These are phyloP conservation scores for Palythoa heliodiscus DNA, from an alignment of 92 coral and sea anemone species.

Conservation along the genomic window DNA sequence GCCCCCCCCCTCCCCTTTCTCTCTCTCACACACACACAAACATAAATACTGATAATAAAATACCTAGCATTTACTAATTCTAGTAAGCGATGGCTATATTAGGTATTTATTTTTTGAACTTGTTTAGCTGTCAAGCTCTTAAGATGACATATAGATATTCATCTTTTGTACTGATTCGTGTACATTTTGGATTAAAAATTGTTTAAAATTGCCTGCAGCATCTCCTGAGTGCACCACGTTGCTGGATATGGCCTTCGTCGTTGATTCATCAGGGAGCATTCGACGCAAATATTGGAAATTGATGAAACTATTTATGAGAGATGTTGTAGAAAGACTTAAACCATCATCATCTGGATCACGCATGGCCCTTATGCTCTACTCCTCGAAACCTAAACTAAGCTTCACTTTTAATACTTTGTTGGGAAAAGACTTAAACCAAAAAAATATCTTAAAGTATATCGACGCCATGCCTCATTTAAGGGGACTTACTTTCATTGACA, in stretches of 20 bases:
- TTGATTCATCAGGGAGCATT: constrained; percentile 44
- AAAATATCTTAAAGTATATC: neutral
- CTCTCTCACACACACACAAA: too few relatives aligned
- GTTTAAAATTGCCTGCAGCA: neutral
- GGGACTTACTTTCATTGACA: constrained; percentile 38
- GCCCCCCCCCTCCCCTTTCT: neutral
- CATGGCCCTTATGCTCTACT: constrained; percentile 26
- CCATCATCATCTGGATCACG: constrained; percentile 22
- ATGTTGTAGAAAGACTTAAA: constrained; percentile 19
- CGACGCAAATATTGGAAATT: constrained; percentile 33
- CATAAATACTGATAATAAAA: too few relatives aligned
- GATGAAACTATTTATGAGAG: constrained; percentile 38
- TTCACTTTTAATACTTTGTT: constrained; percentile 28
- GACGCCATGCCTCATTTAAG: constrained; percentile 37
- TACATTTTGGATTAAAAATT: too few relatives aligned
- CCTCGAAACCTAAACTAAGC: constrained; percentile 2
- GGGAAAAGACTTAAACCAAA: constrained; percentile 23
- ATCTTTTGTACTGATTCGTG: too few relatives aligned
- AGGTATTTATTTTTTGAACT: too few relatives aligned
- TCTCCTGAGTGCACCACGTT: neutral
- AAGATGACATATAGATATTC: too few relatives aligned
- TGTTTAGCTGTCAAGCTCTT: too few relatives aligned
- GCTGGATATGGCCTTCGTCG: constrained; percentile 24
- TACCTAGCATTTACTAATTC: too few relatives aligned
- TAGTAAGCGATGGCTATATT: too few relatives aligned